These are phyloP conservation scores for Euleptes europaea DNA, from an alignment of 2,113 vertebrate species.

Conservation along the genomic window DNA sequence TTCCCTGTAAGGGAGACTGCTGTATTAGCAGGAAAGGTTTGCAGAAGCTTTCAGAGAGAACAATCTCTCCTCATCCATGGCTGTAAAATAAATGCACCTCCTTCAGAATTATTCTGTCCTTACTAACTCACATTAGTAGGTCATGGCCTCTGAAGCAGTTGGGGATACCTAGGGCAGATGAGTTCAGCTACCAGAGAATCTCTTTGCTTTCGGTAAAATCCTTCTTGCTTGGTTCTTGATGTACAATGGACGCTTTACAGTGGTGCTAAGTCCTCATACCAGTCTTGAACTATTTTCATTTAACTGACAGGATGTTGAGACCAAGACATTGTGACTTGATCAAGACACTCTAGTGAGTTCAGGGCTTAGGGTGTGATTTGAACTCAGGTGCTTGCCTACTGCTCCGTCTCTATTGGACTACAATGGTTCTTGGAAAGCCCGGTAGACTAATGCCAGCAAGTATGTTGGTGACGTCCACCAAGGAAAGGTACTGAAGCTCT, in stretches of 20 bases:
- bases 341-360: too few relatives aligned
- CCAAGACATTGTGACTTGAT: neutral
- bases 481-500: neutral
- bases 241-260: neutral
- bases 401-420: neutral
- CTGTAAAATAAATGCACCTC: neutral
- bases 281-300: neutral
- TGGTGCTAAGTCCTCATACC: neutral
- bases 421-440: neutral
- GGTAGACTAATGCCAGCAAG: neutral
- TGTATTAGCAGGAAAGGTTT: neutral
- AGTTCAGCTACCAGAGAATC: neutral
- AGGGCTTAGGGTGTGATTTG: neutral
- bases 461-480: neutral
- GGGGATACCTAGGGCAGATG: neutral
- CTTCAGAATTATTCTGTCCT: neutral
- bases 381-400: neutral
- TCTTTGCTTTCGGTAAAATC: neutral
- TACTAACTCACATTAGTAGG: neutral
- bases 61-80: neutral
- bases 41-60: neutral
- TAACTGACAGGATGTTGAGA: neutral
- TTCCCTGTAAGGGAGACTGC: neutral
- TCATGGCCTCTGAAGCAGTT: neutral
- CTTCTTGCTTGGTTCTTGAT: neutral